Evolutionary conservation across 2,797 vertebrate genomes (phyloP).

Genomic region (Huso huso): DNA sequence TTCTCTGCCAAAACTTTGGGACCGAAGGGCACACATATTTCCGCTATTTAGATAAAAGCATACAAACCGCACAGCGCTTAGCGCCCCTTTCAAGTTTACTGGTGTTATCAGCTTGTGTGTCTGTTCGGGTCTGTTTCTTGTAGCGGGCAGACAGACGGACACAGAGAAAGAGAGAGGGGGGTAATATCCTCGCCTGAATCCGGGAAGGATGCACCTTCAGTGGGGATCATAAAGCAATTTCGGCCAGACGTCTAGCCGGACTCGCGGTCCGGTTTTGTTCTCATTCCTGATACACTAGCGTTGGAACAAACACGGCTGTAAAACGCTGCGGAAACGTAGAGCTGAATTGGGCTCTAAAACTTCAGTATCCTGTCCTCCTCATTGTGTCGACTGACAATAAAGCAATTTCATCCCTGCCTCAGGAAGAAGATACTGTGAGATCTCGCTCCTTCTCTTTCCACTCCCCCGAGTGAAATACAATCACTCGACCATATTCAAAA

Average conservation of each 20-base stretch:
- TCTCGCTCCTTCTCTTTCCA: slow-evolving; percentile 25
- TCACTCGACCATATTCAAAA: too few species aligned
- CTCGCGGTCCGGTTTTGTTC: slow-evolving; percentile 90
- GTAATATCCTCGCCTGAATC: too few species aligned
- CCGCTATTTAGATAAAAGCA: too few species aligned
- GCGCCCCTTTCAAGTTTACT: slow-evolving; percentile 11
- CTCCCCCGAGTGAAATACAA: too few species aligned
- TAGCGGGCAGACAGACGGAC: too few species aligned
- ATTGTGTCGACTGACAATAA: slow-evolving; percentile 76
- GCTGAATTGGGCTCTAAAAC: slow-evolving; percentile 73
- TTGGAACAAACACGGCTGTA: slow-evolving; percentile 83
- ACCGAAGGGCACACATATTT: too few species aligned
- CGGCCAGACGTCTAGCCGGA: slow-evolving; percentile 98
- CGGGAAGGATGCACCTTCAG: slow-evolving; percentile 1
- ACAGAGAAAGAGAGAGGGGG: slow-evolving; percentile 30
- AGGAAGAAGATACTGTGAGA: slow-evolving; percentile 46
- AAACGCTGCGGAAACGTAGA: slow-evolving; percentile 84
- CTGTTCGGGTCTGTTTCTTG: slow-evolving; percentile 10
- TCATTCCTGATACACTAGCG: slow-evolving; percentile 82
- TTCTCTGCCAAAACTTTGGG: too few species aligned
- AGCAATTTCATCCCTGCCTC: slow-evolving; percentile 53
- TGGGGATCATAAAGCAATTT: slow-evolving; percentile 92
- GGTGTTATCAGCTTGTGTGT: not conserved
- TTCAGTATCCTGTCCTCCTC: slow-evolving; percentile 75
- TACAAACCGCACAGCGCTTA: not conserved